Percentiles rank a stretch among this genome's conserved stretches.
These are phyloP conservation scores for Brachypterus glaber DNA, from an alignment of 2,888 invertebrate species.

Conservation along the genomic window DNA sequence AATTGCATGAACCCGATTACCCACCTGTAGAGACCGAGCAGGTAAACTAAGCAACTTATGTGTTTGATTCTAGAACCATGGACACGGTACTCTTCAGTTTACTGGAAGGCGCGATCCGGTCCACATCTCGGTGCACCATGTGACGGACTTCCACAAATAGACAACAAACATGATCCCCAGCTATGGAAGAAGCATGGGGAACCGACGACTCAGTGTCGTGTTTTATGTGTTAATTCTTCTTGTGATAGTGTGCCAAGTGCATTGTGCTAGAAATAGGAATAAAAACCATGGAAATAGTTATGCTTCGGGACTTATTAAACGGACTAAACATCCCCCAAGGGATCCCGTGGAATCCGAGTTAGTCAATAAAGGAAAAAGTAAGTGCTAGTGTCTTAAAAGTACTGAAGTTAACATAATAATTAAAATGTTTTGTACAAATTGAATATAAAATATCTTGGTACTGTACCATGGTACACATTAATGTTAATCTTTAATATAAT, in stretches of 20 bases:
- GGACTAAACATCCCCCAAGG: background rate
- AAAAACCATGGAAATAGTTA: conserved; percentile 16
- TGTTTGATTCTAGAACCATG: conserved; percentile 28
- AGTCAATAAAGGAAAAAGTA: conserved; percentile 37
- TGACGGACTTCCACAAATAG: too few relatives aligned
- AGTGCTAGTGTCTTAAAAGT: conserved; percentile 26
- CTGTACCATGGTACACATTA: too few relatives aligned
- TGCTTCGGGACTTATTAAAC: background rate
- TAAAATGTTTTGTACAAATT: too few relatives aligned
- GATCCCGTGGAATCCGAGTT: conserved; percentile 31
- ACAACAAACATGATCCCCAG: conserved; percentile 21
- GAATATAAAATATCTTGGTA: too few relatives aligned
- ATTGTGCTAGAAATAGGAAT: conserved; percentile 19
- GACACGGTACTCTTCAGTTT: conserved; percentile 23
- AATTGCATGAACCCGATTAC: conserved; percentile 15
- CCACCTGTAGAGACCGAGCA: conserved; percentile 23
- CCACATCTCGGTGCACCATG: conserved; percentile 25
- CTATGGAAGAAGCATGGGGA: conserved; percentile 23
- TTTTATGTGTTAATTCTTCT: conserved; percentile 18
- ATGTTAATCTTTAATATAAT: too few relatives aligned
- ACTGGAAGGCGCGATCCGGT: conserved; percentile 23
- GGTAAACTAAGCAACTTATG: conserved; percentile 24
- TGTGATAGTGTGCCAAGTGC: conserved; percentile 18
- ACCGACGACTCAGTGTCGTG: conserved; percentile 15
- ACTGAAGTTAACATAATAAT: too few relatives aligned